Percentiles rank a stretch among this genome's conserved stretches.
Evolutionary conservation across 2,113 vertebrate genomes (phyloP).

Genomic region (Phylloscopus trochiloides): DNA sequence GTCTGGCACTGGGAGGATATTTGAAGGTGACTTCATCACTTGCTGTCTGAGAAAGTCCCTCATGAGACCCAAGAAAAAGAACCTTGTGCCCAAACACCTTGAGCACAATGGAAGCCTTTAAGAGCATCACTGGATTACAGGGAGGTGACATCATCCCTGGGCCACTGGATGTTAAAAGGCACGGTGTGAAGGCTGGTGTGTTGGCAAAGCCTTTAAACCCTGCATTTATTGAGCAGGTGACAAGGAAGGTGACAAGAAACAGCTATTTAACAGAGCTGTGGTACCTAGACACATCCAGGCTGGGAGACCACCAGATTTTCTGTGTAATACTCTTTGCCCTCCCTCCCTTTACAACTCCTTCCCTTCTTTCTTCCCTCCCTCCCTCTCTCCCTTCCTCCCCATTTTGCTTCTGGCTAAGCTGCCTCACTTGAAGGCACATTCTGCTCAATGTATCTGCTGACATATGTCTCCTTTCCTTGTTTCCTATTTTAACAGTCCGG

Average conservation of each 20-base stretch:
- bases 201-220: not conserved
- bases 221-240: not conserved
- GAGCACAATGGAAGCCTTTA: rapidly evolving
- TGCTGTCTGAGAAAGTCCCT: not conserved
- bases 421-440: not conserved
- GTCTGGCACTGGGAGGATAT: not conserved
- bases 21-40: not conserved
- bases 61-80: not conserved
- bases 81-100: not conserved
- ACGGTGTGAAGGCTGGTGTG: not conserved
- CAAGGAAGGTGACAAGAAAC: not conserved
- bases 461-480: not conserved
- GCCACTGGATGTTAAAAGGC: not conserved
- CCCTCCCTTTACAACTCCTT: not conserved
- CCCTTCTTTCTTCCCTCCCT: not conserved
- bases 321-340: not conserved
- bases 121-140: not conserved
- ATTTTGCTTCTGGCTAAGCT: not conserved
- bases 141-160: not conserved
- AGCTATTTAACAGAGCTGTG: not conserved
- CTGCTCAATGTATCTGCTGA: not conserved
- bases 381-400: not conserved
- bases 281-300: not conserved
- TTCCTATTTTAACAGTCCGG: not conserved
- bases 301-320: not conserved